These are phyloP conservation scores for Neosalanx taihuensis DNA, from an alignment of 2,797 vertebrate genomes.

Conservation along the genomic window DNA sequence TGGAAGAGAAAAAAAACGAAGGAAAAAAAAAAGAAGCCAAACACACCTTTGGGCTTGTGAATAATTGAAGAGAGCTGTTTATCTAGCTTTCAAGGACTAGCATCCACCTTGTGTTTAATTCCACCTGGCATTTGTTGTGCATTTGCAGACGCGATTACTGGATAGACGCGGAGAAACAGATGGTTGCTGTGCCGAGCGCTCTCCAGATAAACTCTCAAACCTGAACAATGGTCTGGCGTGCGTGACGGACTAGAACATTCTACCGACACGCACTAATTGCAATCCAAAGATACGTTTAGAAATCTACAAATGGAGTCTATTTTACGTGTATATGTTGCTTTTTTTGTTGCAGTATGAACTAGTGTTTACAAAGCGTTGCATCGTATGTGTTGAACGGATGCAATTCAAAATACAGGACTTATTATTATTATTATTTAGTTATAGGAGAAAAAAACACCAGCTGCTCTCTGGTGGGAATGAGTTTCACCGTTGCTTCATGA, in stretches of 20 bases:
- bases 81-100: slow-evolving; percentile 34
- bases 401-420: background rate
- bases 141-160: slow-evolving; percentile 4
- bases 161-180: slow-evolving; percentile 15
- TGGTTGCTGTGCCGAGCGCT: background rate
- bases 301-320: too few species aligned
- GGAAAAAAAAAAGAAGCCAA: slow-evolving; percentile 18
- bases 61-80: slow-evolving; percentile 46
- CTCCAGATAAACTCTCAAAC: background rate
- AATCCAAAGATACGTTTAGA: too few species aligned
- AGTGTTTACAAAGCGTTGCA: background rate
- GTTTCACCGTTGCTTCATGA: background rate
- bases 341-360: too few species aligned
- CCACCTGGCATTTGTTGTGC: slow-evolving; percentile 7
- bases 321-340: too few species aligned
- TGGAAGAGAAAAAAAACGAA: slow-evolving; percentile 12
- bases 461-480: background rate
- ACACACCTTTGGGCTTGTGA: slow-evolving; percentile 31
- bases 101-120: background rate
- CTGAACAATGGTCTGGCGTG: too few species aligned
- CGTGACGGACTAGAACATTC: background rate
- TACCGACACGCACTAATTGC: background rate
- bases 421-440: background rate
- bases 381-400: background rate
- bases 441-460: background rate